phyloP scores from a whole-genome alignment of 92 coral and sea anemone genomes.

The Nematostella vectensis region DNA sequence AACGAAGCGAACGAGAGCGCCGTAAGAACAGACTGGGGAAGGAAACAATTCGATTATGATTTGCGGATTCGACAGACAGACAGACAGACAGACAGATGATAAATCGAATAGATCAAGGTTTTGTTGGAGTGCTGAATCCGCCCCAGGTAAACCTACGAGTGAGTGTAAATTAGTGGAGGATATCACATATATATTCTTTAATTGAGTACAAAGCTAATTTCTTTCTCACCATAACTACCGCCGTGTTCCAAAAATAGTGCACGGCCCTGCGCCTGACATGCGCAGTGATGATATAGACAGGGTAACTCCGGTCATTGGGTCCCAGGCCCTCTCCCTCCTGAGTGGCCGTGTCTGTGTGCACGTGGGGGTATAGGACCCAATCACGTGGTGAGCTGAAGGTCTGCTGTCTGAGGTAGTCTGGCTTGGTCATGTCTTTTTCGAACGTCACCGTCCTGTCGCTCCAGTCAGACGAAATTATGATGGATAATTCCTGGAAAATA shows the following conservation, averaged over 20 bases:
- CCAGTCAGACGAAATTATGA: conserved; percentile 37
- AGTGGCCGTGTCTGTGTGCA: conserved; percentile 12
- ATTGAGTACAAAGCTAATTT: too few relatives aligned
- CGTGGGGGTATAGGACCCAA: conserved; percentile 30
- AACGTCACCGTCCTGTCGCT: conserved; percentile 15
- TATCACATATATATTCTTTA: too few relatives aligned
- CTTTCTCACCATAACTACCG: conserved; percentile 29
- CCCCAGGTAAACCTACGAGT: too few relatives aligned
- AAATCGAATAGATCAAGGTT: neutral
- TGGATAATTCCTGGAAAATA: conserved; percentile 19
- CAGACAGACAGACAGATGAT: neutral
- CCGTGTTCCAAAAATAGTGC: conserved; percentile 25
- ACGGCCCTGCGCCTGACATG: conserved; percentile 18
- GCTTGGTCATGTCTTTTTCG: conserved; percentile 28
- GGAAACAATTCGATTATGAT: neutral
- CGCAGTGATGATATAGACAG: conserved; percentile 17
- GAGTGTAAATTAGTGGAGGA: too few relatives aligned
- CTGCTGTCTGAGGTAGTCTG: conserved; percentile 8
- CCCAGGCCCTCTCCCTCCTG: conserved; percentile 13
- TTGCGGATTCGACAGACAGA: too few relatives aligned
- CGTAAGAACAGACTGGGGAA: conserved; percentile 17
- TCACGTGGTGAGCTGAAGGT: conserved; percentile 15
- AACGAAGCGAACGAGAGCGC: conserved; percentile 28
- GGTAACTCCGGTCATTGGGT: conserved; percentile 11
- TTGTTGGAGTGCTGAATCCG: too few relatives aligned